A percentile compares a stretch with the other conserved stretches of the same genome.
Conservation (phyloP, 2,888 invertebrate genomes). For the Epinotia bilunana region DNA sequence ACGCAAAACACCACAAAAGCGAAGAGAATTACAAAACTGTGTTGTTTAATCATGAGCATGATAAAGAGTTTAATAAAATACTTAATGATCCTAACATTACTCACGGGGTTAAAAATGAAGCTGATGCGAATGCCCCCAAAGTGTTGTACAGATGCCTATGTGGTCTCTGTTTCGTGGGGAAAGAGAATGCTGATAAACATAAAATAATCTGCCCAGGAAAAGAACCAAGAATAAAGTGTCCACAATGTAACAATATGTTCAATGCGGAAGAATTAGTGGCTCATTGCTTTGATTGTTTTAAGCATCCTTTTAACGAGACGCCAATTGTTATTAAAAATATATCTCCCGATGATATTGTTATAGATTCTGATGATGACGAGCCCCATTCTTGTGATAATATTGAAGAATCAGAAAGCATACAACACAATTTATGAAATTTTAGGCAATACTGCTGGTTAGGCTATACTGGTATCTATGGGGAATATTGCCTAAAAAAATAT, state of each 20-base stretch:
- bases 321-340: background rate
- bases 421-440: no score
- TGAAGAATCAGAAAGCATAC: no score
- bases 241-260: constrained; percentile 23
- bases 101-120: background rate
- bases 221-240: constrained; percentile 2
- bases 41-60: constrained; percentile 14
- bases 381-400: no score
- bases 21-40: constrained; percentile 12
- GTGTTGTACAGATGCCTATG: constrained; percentile 39
- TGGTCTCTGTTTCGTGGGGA: constrained; percentile 24
- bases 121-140: background rate
- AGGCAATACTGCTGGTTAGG: no score
- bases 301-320: constrained; percentile 3
- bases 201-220: constrained; percentile 12
- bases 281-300: constrained; percentile 26
- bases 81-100: constrained; percentile 9
- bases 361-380: constrained; percentile 23
- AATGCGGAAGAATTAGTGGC: constrained; percentile 1
- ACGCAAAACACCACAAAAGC: constrained; percentile 12
- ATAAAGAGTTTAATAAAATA: constrained; percentile 22
- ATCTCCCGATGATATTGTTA: constrained; percentile 8
- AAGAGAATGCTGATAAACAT: constrained; percentile 17
- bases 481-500: no score
- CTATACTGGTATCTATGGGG: no score